Evolutionary conservation across 53 echinoderm and acorn worm species (phyloP).

Genomic region (Hippasteria phrygiana): DNA sequence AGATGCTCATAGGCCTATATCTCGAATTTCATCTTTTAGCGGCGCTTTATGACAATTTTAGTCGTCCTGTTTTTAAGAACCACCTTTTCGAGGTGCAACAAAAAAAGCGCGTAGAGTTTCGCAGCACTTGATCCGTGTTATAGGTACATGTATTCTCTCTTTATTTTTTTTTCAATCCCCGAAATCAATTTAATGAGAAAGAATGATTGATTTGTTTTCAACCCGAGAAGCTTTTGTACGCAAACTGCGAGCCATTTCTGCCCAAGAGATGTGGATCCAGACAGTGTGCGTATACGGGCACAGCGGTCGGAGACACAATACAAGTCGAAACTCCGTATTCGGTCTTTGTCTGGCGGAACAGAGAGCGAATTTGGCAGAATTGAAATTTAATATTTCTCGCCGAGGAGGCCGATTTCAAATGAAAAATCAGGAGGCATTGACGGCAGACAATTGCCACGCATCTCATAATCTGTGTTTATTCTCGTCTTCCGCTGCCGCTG

Average conservation of each 20-base stretch:
- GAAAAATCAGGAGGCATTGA: not conserved
- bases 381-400: constrained; percentile 29
- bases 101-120: constrained; percentile 7
- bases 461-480: constrained; percentile 5
- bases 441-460: not conserved
- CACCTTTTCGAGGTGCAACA: not conserved
- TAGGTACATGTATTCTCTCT: not conserved
- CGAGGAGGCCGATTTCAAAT: not conserved
- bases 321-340: not conserved
- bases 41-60: not conserved
- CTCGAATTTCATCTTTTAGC: constrained; percentile 22
- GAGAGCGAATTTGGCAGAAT: not conserved
- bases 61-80: not conserved
- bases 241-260: not conserved
- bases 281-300: not conserved
- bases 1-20: constrained; percentile 49
- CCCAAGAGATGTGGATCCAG: not conserved
- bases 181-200: not conserved
- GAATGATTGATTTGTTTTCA: not conserved
- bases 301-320: not conserved
- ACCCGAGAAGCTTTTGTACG: constrained; percentile 1
- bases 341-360: constrained; percentile 24
- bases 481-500: not conserved
- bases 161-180: not conserved
- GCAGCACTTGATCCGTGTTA: constrained; percentile 1